A percentile compares a stretch with the other conserved stretches of the same genome.
Conservation (phyloP, 1,140 invertebrate species). For the Holotrichia oblita region DNA sequence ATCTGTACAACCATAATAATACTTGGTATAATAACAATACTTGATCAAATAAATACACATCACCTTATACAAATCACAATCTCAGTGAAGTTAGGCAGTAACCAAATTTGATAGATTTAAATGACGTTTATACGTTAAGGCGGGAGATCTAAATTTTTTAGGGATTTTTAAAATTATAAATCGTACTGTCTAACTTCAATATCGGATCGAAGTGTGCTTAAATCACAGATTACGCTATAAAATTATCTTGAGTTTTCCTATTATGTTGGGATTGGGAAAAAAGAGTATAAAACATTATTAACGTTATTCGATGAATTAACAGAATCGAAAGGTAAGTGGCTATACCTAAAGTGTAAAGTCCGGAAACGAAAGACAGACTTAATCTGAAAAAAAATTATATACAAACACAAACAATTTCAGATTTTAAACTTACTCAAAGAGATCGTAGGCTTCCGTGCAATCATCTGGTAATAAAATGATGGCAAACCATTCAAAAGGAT, state of each 20-base stretch:
- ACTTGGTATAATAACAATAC: too few species aligned
- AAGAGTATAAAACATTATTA: background rate
- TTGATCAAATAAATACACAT: too few species aligned
- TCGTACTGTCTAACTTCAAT: too few species aligned
- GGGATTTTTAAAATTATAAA: too few species aligned
- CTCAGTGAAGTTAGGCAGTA: too few species aligned
- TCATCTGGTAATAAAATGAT: conserved; percentile 74
- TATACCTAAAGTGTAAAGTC: conserved; percentile 54
- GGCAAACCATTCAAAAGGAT: conserved; percentile 71
- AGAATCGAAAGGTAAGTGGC: conserved; percentile 42
- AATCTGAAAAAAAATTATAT: conserved; percentile 52
- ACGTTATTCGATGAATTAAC: background rate
- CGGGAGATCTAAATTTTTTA: too few species aligned
- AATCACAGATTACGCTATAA: conserved; percentile 21
- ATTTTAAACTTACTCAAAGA: conserved; percentile 68
- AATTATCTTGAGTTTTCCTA: background rate
- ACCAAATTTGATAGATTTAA: too few species aligned
- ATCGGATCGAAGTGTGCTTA: too few species aligned
- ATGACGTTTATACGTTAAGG: too few species aligned
- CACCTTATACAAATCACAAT: too few species aligned
- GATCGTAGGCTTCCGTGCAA: conserved; percentile 75
- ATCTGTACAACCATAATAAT: too few species aligned
- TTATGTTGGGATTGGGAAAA: background rate
- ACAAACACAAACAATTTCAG: too few species aligned
- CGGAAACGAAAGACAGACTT: conserved; percentile 55